Conservation (phyloP, 2,888 invertebrate genomes). For the Caradrina kadenii region DNA sequence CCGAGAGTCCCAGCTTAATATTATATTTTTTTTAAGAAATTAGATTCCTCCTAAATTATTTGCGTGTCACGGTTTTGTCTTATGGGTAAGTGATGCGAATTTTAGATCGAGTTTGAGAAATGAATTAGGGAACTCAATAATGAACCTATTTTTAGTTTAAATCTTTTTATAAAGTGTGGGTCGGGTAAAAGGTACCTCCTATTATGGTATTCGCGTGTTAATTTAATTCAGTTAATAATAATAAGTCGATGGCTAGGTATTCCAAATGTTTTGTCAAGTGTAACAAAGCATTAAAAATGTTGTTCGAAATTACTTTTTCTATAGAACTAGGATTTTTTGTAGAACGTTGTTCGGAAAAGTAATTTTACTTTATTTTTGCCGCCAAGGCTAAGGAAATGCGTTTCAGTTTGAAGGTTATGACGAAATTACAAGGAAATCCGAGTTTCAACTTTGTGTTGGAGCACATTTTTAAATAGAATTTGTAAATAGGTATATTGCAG, state of each 20-base stretch:
- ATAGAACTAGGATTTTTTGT: neutral
- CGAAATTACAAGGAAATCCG: neutral
- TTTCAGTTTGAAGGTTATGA: constrained; percentile 7
- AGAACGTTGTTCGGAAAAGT: neutral
- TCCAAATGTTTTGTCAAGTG: neutral
- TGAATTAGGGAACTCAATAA: constrained; percentile 2
- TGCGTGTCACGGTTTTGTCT: constrained; percentile 49
- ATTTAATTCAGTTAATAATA: neutral
- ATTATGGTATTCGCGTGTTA: constrained; percentile 3
- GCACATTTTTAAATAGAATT: neutral
- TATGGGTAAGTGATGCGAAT: constrained; percentile 47
- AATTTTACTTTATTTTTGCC: neutral
- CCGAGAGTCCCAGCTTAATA: constrained; percentile 61
- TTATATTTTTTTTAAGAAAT: constrained; percentile 58
- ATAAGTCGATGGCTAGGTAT: neutral
- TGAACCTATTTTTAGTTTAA: constrained; percentile 22
- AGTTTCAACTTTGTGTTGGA: neutral
- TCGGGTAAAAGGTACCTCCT: neutral
- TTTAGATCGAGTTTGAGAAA: constrained; percentile 27
- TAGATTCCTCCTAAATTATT: constrained; percentile 50
- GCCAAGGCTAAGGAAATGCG: neutral
- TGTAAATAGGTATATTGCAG: neutral
- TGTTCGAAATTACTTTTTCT: neutral
- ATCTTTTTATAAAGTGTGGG: neutral
- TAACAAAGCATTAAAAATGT: neutral